phyloP scores from a whole-genome alignment of 2,113 vertebrate genomes.

The Ciconia maguari region DNA sequence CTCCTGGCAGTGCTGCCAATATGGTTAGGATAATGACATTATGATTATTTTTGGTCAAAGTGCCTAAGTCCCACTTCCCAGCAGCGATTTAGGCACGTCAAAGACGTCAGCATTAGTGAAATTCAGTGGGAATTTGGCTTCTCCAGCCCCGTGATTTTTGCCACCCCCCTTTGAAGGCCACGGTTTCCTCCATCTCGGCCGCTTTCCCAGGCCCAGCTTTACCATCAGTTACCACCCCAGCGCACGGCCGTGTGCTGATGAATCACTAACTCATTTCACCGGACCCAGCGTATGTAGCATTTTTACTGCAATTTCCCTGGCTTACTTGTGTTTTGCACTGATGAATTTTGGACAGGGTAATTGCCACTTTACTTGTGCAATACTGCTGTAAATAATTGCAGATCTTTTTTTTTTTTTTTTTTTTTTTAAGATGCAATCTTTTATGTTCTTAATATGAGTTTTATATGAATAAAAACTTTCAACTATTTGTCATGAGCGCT shows the following conservation, averaged over 20 bases:
- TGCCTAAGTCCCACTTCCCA: slow-evolving; percentile 11
- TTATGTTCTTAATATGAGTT: slow-evolving; percentile 81
- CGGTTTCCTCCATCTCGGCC: neutral
- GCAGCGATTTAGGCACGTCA: neutral
- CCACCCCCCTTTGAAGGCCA: neutral
- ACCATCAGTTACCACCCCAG: slow-evolving; percentile 54
- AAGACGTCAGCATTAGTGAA: neutral
- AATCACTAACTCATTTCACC: slow-evolving; percentile 73
- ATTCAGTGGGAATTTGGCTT: neutral
- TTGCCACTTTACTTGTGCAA: slow-evolving; percentile 89
- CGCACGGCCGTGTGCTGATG: slow-evolving; percentile 62
- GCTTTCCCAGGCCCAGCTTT: slow-evolving; percentile 57
- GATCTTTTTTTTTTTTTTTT: slow-evolving; percentile 53
- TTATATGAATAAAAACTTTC: slow-evolving; percentile 85
- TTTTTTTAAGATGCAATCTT: slow-evolving; percentile 75
- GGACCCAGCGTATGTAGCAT: slow-evolving; percentile 94
- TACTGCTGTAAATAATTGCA: slow-evolving; percentile 89
- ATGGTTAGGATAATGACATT: neutral
- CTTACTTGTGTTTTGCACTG: slow-evolving; percentile 86
- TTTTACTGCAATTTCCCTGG: slow-evolving; percentile 81
- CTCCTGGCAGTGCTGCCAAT: neutral
- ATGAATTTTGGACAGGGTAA: slow-evolving; percentile 90
- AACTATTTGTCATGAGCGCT: slow-evolving; percentile 27
- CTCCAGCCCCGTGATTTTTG: neutral
- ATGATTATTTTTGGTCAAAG: neutral